Percentiles rank a stretch among this genome's conserved stretches.
Conservation (phyloP, 2,113 vertebrate species). For the Xenopus laevis region DNA sequence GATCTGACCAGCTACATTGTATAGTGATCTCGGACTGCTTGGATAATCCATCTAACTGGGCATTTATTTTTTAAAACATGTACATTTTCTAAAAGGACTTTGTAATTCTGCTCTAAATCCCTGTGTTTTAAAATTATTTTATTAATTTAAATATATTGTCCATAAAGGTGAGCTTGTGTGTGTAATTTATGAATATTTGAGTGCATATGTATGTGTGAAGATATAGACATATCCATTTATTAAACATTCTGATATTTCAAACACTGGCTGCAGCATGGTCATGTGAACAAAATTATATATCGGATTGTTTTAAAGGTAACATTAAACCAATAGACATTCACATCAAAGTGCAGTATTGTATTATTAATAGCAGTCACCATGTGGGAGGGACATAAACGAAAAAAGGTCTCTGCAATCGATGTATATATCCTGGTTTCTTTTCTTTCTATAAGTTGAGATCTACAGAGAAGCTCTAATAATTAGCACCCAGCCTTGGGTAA, state of each 20-base stretch:
- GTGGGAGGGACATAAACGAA: neutral
- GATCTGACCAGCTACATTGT: slow-evolving; percentile 96
- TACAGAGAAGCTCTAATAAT: no score
- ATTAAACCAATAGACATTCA: slow-evolving; percentile 32
- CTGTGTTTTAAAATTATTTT: slow-evolving; percentile 65
- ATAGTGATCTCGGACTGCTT: slow-evolving; percentile 75
- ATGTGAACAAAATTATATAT: slow-evolving; percentile 29
- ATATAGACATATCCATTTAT: slow-evolving; percentile 45
- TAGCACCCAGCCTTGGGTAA: no score
- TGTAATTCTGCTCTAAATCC: slow-evolving; percentile 65
- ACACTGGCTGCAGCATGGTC: slow-evolving; percentile 33
- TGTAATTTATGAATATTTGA: slow-evolving; percentile 49
- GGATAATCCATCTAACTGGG: slow-evolving; percentile 65
- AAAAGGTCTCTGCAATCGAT: no score
- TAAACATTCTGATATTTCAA: slow-evolving; percentile 40
- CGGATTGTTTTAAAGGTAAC: slow-evolving; percentile 29
- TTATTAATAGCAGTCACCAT: slow-evolving; percentile 17
- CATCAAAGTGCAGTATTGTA: slow-evolving; percentile 29
- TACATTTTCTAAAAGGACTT: slow-evolving; percentile 64
- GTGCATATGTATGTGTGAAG: slow-evolving; percentile 38
- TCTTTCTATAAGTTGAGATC: neutral
- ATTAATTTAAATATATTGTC: slow-evolving; percentile 69
- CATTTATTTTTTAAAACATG: slow-evolving; percentile 72
- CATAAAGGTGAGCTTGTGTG: slow-evolving; percentile 60
- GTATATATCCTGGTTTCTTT: no score